Percentiles rank a stretch among this genome's conserved stretches.
phyloP scores from a whole-genome alignment of 2,888 invertebrate species.

The Drosophila robusta region DNA sequence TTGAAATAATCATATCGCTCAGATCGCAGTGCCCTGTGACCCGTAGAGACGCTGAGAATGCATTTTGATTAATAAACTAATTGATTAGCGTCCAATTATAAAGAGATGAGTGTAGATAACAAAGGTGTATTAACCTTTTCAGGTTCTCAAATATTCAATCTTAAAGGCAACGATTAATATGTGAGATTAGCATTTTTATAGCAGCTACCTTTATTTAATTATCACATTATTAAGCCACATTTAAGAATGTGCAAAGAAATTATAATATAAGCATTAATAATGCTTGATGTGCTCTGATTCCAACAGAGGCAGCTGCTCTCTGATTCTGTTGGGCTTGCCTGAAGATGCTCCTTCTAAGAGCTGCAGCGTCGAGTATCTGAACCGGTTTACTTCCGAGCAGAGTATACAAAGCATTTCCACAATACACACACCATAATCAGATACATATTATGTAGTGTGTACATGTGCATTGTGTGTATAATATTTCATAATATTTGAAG shows the following conservation, averaged over 20 bases:
- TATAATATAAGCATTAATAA: constrained; percentile 1
- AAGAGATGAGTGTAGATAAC: neutral
- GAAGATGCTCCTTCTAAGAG: constrained; percentile 13
- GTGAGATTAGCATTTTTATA: constrained; percentile 27
- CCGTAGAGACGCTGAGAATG: neutral
- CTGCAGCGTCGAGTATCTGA: constrained; percentile 31
- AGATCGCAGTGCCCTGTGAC: neutral
- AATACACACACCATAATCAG: constrained; percentile 11
- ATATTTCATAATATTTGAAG: constrained; percentile 1
- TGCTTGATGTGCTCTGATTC: constrained; percentile 5
- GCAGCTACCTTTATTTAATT: constrained; percentile 20
- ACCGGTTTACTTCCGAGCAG: constrained; percentile 56
- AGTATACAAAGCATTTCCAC: constrained; percentile 21
- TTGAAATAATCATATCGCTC: neutral
- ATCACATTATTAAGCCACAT: constrained; percentile 25
- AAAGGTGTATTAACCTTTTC: constrained; percentile 22
- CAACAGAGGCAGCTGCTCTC: constrained; percentile 26
- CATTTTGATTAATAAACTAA: constrained; percentile 7
- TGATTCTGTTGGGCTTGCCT: constrained; percentile 8
- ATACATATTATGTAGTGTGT: constrained; percentile 7
- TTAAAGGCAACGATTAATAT: constrained; percentile 2
- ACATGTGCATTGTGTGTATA: constrained; percentile 9
- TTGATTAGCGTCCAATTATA: constrained; percentile 25
- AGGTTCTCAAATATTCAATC: neutral
- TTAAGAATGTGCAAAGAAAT: constrained; percentile 24